Conservation (phyloP, 2,797 vertebrate species). For the Trichosurus vulpecula region DNA sequence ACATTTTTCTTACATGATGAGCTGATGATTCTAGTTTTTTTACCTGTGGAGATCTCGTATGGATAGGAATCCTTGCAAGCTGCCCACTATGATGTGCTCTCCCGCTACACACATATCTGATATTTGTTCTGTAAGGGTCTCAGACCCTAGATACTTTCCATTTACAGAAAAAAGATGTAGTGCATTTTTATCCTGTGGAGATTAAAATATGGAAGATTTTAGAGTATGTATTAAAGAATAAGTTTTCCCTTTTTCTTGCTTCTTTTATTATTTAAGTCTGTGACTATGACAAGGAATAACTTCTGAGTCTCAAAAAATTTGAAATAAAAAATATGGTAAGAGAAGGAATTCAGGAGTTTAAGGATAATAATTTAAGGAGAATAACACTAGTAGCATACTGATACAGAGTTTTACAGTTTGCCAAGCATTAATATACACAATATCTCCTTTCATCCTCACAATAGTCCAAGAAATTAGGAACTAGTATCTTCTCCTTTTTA, state of each 20-base stretch:
- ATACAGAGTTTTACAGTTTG: constrained; percentile 44
- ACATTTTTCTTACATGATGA: constrained; percentile 19
- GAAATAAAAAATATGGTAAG: constrained; percentile 35
- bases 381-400: background rate
- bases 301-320: constrained; percentile 26
- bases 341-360: background rate
- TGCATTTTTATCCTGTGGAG: constrained; percentile 92
- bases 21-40: constrained; percentile 29
- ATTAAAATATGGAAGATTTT: constrained; percentile 60
- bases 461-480: background rate
- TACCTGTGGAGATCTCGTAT: constrained; percentile 96
- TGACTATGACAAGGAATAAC: constrained; percentile 31
- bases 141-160: constrained; percentile 92
- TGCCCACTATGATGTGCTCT: constrained; percentile 92
- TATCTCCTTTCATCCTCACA: background rate
- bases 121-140: constrained; percentile 94
- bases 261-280: constrained; percentile 41
- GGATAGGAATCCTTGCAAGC: constrained; percentile 94
- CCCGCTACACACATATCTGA: constrained; percentile 94
- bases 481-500: background rate
- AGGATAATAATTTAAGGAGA: background rate
- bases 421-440: constrained; percentile 24
- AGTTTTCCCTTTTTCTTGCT: constrained; percentile 16
- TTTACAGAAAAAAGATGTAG: constrained; percentile 97
- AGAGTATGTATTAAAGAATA: constrained; percentile 41